These are phyloP conservation scores for Aphelocoma coerulescens DNA, from an alignment of 2,113 vertebrate genomes.

Conservation along the genomic window DNA sequence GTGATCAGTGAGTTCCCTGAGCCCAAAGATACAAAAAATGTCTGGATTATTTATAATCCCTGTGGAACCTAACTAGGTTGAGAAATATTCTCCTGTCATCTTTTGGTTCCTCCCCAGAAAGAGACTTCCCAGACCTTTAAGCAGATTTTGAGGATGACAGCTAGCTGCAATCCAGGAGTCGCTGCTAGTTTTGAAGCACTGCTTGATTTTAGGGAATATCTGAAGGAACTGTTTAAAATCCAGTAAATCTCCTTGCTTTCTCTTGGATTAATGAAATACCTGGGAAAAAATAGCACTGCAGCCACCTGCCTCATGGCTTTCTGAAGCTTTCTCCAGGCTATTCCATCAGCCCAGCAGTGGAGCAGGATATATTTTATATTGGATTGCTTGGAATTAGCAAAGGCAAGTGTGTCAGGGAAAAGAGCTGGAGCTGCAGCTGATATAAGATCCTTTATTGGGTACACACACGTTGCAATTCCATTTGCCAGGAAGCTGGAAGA, in stretches of 20 bases:
- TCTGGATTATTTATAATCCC: neutral
- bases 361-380: neutral
- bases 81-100: neutral
- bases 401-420: neutral
- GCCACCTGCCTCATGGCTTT: neutral
- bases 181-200: neutral
- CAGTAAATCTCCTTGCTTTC: neutral
- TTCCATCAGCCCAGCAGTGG: neutral
- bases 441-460: neutral
- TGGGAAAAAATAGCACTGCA: neutral
- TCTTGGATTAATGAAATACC: neutral
- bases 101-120: neutral
- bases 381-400: neutral
- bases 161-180: neutral
- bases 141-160: neutral
- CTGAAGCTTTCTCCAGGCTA: neutral
- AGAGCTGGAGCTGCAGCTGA: neutral
- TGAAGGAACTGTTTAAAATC: neutral
- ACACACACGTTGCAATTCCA: accelerated
- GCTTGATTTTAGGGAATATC: neutral
- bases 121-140: neutral
- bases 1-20: neutral
- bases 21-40: neutral
- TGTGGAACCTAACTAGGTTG: neutral
- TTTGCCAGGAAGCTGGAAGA: neutral